phyloP scores from a whole-genome alignment of 2,888 invertebrate genomes.

The Ennomos quercinarius region DNA sequence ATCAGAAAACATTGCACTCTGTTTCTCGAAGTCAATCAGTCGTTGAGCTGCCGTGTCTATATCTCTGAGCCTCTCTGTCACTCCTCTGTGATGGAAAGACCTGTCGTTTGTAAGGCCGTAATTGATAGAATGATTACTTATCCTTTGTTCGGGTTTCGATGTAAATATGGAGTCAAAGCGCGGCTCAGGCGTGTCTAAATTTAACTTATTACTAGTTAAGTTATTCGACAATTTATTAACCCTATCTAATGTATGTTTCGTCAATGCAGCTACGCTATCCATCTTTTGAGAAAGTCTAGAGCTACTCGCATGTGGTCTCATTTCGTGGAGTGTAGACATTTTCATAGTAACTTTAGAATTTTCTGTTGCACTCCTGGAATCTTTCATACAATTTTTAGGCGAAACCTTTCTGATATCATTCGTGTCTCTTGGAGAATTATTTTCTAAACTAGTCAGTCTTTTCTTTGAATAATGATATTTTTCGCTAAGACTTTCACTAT shows the following conservation, averaged over 20 bases:
- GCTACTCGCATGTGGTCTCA: conserved; percentile 70
- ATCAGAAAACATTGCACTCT: conserved; percentile 84
- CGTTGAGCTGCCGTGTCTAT: conserved; percentile 83
- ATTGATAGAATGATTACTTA: conserved; percentile 68
- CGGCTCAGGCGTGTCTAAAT: conserved; percentile 70
- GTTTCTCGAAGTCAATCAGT: conserved; percentile 83
- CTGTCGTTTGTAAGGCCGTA: conserved; percentile 67
- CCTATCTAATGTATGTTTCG: conserved; percentile 88
- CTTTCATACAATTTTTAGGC: conserved; percentile 69
- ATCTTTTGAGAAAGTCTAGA: conserved; percentile 85
- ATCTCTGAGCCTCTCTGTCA: conserved; percentile 78
- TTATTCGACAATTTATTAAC: conserved; percentile 87
- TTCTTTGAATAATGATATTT: conserved; percentile 84
- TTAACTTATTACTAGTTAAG: conserved; percentile 80
- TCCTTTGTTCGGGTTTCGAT: conserved; percentile 67
- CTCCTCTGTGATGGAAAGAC: conserved; percentile 68
- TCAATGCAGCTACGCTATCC: conserved; percentile 87
- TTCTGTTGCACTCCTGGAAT: conserved; percentile 56
- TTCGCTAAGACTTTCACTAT: conserved; percentile 80
- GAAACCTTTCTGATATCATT: conserved; percentile 68
- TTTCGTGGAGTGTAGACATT: conserved; percentile 80
- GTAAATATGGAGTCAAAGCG: conserved; percentile 70
- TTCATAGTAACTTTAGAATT: conserved; percentile 60
- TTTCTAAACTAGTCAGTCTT: conserved; percentile 85
- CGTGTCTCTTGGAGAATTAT: conserved; percentile 75